Base-by-base conservation (phyloP, 2,113 vertebrate genomes). In the Dipodomys stephensi region DNA sequence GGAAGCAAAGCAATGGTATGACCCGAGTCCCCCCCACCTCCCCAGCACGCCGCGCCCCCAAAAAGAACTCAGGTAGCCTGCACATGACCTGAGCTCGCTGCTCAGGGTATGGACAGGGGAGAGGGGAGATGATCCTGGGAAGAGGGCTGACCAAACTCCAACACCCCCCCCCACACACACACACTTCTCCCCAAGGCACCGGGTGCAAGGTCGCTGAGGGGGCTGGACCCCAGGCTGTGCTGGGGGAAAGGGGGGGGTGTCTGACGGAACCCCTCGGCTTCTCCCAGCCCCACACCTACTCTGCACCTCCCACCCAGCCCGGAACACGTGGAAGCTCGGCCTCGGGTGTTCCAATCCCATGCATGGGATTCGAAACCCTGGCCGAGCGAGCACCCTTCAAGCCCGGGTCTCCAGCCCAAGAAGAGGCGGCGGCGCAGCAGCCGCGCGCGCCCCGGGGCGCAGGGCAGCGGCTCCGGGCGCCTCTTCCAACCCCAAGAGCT, bases 261-360 rank as follows among this genome's bases (percentile, higher is more conserved):
- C 69, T 7, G 35, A 35, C 1, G 32, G 39, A 88, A 68, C 74
- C 60, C 73, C 64, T 4, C 72, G n/a, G 1, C 16, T 74, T 83
- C 44, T 79, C 71, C 69, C 94, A n/a, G 82, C 71, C 92, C 91
- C 87, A 74, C 94, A 95, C 88, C 95, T 92, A 91, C 87, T 81
- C 91, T 0, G 77, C 25, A n/a, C 67, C 11, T 72, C 86, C 39
- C 39, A 39, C 39, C 10, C 30, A 67, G 72, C 60, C 76, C 35
- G 4, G 23, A 73, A 95, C 96, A 96, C 80, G 89, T 88, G 95
- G 88, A 67, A 87, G 91, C n/a, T 68, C 3, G 4, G 79, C 71
- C 20, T 27, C 1, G 8, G 4, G 67, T 78, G 87, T 46, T 67
- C 23, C 71, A 39, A n/a, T 32, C 80, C 15, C 22, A 53, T 1